A percentile compares a stretch with the other conserved stretches of the same genome.
phyloP scores from a whole-genome alignment of 2,113 vertebrate genomes.

The Dinomys branickii region DNA sequence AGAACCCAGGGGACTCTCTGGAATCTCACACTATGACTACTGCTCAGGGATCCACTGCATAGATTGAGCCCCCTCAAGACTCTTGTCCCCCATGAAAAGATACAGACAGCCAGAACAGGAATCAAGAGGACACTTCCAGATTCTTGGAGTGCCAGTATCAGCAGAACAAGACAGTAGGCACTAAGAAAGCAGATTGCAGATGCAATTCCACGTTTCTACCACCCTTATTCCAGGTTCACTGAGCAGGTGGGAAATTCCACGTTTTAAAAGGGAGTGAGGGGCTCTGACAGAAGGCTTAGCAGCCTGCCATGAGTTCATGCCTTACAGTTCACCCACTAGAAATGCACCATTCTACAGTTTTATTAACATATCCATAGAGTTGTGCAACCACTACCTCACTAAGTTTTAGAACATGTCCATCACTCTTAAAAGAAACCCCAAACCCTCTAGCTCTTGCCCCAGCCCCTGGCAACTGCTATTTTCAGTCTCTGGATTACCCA shows the following conservation, averaged over 20 bases:
- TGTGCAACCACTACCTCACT: neutral
- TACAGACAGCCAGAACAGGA: accelerated
- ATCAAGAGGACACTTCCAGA: neutral
- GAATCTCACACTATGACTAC: neutral
- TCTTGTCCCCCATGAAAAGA: neutral
- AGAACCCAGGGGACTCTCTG: neutral
- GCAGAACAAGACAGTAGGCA: accelerated
- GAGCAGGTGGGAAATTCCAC: neutral
- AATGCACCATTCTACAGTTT: accelerated
- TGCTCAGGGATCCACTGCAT: neutral
- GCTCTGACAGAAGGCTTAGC: neutral
- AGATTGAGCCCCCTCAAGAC: neutral
- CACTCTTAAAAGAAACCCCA: neutral
- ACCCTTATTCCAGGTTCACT: neutral
- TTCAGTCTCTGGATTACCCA: neutral
- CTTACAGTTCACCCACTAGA: neutral
- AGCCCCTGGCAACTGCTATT: no score
- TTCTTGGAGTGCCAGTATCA: neutral
- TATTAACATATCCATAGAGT: neutral
- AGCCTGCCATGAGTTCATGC: neutral
- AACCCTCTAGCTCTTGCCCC: neutral
- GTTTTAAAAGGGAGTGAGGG: neutral
- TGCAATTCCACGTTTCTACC: neutral
- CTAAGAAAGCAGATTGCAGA: neutral
- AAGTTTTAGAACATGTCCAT: neutral